These are phyloP conservation scores for Holothuria glaberrima DNA, from an alignment of 35 echinoderm and acorn worm genomes.

Conservation along the genomic window DNA sequence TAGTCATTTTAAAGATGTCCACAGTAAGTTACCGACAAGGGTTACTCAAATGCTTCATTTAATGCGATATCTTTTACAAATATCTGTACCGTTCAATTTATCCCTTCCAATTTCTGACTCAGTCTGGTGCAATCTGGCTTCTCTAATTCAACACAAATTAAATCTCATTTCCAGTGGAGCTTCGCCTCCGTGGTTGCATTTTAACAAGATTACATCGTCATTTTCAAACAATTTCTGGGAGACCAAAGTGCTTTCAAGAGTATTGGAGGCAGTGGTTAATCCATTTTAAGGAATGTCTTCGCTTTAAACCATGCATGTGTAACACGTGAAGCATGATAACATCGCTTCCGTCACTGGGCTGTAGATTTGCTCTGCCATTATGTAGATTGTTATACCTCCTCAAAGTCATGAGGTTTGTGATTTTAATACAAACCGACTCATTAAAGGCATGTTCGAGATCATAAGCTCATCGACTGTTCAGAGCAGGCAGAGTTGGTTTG, in stretches of 20 bases:
- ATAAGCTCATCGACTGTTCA: too few species aligned
- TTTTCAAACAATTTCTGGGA: slow-evolving; percentile 38
- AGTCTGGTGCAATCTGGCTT: slow-evolving; percentile 53
- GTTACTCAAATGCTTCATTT: too few species aligned
- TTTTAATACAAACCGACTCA: too few species aligned
- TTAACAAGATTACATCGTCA: slow-evolving; percentile 47
- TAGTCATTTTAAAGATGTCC: too few species aligned
- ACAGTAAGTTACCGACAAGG: too few species aligned
- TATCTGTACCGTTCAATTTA: slow-evolving; percentile 53
- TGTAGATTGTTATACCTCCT: not conserved
- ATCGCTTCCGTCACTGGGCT: slow-evolving; percentile 32
- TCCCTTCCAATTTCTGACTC: slow-evolving; percentile 1
- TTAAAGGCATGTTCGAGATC: too few species aligned
- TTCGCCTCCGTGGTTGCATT: slow-evolving; percentile 23
- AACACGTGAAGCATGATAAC: slow-evolving; percentile 48
- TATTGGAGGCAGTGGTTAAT: slow-evolving; percentile 26
- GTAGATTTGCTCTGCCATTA: slow-evolving; percentile 5
- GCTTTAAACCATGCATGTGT: slow-evolving; percentile 27
- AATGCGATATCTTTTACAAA: not conserved
- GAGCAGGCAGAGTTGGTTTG: too few species aligned
- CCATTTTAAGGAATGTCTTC: slow-evolving; percentile 41
- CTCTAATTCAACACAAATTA: slow-evolving; percentile 58
- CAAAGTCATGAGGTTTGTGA: too few species aligned
- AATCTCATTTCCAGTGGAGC: slow-evolving; percentile 30
- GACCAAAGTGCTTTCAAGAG: slow-evolving; percentile 35